A percentile compares a stretch with the other conserved stretches of the same genome.
Conservation (phyloP, 2,797 vertebrate genomes). For the Clarias fuscus region DNA sequence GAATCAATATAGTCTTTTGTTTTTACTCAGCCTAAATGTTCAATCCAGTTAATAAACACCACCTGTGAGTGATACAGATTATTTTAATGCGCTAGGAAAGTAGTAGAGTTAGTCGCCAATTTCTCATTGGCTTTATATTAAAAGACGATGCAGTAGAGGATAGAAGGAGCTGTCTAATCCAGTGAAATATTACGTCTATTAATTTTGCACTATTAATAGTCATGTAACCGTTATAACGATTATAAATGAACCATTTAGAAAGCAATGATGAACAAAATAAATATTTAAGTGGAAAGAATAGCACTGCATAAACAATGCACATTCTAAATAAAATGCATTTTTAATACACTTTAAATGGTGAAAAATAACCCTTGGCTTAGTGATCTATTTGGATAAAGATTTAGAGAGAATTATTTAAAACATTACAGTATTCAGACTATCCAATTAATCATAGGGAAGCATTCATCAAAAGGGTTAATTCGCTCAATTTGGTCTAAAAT, state of each 20-base stretch:
- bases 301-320: background rate
- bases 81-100: background rate
- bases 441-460: slow-evolving; percentile 16
- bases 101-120: background rate
- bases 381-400: slow-evolving; percentile 56
- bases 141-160: background rate
- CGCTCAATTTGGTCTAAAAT: background rate
- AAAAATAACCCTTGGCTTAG: slow-evolving; percentile 44
- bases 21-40: background rate
- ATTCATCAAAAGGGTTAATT: slow-evolving; percentile 14
- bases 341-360: slow-evolving; percentile 5
- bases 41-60: background rate
- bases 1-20: background rate
- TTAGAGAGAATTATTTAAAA: slow-evolving; percentile 69
- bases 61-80: background rate
- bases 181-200: slow-evolving; percentile 9
- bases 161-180: background rate
- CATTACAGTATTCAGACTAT: slow-evolving; percentile 59
- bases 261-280: background rate
- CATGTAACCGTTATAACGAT: background rate
- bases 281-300: slow-evolving; percentile 7
- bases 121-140: background rate
- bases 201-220: background rate
- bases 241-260: slow-evolving; percentile 6
- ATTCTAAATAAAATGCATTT: background rate